Base-by-base conservation (phyloP, 2,113 vertebrate species). In the Cyprinodon tularosa region DNA sequence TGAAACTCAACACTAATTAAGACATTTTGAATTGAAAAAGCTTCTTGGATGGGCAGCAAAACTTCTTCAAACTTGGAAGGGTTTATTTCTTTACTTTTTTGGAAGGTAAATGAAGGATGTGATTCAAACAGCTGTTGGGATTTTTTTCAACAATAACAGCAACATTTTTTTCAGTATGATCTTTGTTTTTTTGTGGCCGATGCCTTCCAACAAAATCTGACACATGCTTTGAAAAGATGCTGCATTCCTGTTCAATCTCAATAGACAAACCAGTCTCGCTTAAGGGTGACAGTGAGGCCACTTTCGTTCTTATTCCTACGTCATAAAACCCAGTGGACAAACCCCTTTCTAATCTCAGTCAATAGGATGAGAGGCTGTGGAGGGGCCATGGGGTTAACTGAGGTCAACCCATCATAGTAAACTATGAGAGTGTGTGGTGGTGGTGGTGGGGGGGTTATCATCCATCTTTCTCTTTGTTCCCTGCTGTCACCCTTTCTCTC, bases 311-410 rank as follows among this genome's bases (percentile, higher is more conserved):
- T 44, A 20, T 60, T 39, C 72, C 75, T 77, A 71, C 73, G 62
- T 76, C 75, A 68, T 90, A 89, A 90, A 89, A 84, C 62, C 88
- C 85, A 38, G 9, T 9, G 75, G 83, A 86, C 83, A 61, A 82
- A 81, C 67, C 72, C 85, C 77, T 60, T 77, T 89, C 90, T 91
- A 90, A 87, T 82, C 71, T 71, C 73, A 68, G 76, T 92, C 83
- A 93, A 90, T 90, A 85, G 87, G 91, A 93, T 81, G 82, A 84
- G 87, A 87, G 90, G 89, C 87, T 91, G 89, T 90, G 81, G 82
- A 86, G 86, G 80, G 93, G 89, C 88, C 85, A 74, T 66, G 38
- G 84, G 93, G 90, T 94, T 91, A 93, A 80, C 86, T 89, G 83
- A 92, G 93, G 91, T 94, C 90, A 91, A 74, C 72, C 73, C 78